Evolutionary conservation across 1,140 invertebrate species (phyloP).

Genomic region (Harpegnathos saltator): DNA sequence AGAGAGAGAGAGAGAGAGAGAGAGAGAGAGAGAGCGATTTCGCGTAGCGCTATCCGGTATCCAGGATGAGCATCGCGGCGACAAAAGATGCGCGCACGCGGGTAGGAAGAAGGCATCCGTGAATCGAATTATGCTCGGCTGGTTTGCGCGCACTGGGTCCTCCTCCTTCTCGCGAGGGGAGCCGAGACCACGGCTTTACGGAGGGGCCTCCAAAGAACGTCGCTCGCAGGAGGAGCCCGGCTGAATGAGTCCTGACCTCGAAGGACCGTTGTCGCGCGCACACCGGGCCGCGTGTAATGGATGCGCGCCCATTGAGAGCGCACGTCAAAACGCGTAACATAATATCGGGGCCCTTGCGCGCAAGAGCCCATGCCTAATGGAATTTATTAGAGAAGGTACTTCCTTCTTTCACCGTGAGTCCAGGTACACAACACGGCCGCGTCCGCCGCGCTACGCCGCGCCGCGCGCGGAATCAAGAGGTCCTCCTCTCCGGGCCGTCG

Average conservation of each 20-base stretch:
- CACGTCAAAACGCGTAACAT: conserved; percentile 82
- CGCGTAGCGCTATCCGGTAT: conserved; percentile 50
- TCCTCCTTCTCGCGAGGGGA: conserved; percentile 24
- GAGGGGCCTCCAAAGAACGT: conserved; percentile 18
- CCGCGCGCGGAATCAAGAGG: conserved; percentile 52
- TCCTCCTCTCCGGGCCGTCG: conserved; percentile 25
- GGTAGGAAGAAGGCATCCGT: conserved; percentile 66
- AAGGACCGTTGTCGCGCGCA: conserved; percentile 78
- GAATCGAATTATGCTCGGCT: conserved; percentile 83
- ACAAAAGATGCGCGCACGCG: conserved; percentile 48
- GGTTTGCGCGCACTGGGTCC: conserved; percentile 72
- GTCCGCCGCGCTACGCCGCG: not conserved
- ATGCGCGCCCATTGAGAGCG: conserved; percentile 80
- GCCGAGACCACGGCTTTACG: not conserved
- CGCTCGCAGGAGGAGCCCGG: conserved; percentile 47
- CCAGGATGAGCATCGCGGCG: conserved; percentile 64
- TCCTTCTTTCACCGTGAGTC: conserved; percentile 30
- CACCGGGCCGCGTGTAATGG: conserved; percentile 80
- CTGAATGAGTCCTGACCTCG: conserved; percentile 62
- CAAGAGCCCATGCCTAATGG: conserved; percentile 84
- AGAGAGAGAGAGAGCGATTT: too few relatives aligned
- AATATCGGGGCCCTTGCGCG: conserved; percentile 81
- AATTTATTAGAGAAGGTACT: conserved; percentile 83
- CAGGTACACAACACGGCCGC: too few relatives aligned
- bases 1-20: too few relatives aligned